Percentiles rank a stretch among this genome's conserved stretches.
Conservation (phyloP, 2,888 invertebrate genomes). For the Aspidapion aeneum region DNA sequence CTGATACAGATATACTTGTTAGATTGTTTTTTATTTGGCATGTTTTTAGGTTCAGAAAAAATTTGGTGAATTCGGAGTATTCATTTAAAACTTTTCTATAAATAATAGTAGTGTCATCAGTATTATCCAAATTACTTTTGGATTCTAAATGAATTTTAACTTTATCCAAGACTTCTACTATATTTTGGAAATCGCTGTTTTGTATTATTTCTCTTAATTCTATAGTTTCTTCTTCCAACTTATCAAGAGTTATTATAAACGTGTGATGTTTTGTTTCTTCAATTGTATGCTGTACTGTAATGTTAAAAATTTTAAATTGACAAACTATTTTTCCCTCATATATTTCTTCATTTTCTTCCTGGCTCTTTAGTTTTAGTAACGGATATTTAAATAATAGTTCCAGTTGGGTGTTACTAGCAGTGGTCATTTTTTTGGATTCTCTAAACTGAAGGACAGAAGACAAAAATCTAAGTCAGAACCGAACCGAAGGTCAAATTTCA, state of each 20-base stretch:
- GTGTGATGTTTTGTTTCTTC: background rate
- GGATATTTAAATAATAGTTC: background rate
- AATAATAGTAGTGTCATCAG: conserved; percentile 23
- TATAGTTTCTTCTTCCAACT: background rate
- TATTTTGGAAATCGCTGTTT: conserved; percentile 11
- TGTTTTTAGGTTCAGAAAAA: conserved; percentile 34
- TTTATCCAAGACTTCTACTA: conserved; percentile 31
- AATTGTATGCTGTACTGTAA: background rate
- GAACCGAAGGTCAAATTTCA: too few relatives aligned
- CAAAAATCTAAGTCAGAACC: too few relatives aligned
- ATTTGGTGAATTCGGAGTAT: conserved; percentile 36
- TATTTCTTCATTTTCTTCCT: background rate
- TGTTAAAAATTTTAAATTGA: background rate
- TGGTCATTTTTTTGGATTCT: background rate
- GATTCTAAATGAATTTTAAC: conserved; percentile 26
- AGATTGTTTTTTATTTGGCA: conserved; percentile 32
- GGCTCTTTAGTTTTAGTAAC: background rate
- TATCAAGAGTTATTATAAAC: conserved; percentile 7
- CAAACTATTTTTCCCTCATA: background rate
- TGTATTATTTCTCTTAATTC: conserved; percentile 17
- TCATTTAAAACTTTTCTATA: conserved; percentile 33
- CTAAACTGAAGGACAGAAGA: too few relatives aligned
- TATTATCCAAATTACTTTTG: conserved; percentile 14
- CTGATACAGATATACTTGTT: conserved; percentile 23
- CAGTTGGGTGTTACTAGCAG: background rate